Percentiles rank a stretch among this genome's conserved stretches.
These are phyloP conservation scores for Paramisgurnus dabryanus DNA, from an alignment of 2,113 vertebrate species.

Conservation along the genomic window DNA sequence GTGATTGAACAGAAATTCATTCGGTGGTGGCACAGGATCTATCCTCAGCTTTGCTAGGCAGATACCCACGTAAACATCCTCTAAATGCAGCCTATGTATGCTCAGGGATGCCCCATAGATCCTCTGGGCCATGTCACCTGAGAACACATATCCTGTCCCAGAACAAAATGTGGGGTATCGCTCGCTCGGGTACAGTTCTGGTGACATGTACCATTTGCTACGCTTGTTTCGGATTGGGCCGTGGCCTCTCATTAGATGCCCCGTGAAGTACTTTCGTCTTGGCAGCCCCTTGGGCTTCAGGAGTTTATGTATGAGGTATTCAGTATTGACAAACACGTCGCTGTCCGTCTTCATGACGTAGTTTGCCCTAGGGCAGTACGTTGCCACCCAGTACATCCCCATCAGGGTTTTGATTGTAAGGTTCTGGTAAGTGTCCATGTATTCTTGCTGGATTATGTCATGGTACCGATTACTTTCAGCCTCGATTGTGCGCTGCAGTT, in stretches of 20 bases:
- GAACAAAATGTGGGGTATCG: slow-evolving; percentile 96
- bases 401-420: slow-evolving; percentile 95
- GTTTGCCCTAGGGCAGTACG: slow-evolving; percentile 79
- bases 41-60: slow-evolving; percentile 89
- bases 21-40: slow-evolving; percentile 87
- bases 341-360: slow-evolving; percentile 99
- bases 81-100: slow-evolving; percentile 86
- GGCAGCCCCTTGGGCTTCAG: slow-evolving; percentile 83
- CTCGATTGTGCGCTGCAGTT: slow-evolving; percentile 79
- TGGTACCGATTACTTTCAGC: slow-evolving; percentile 86
- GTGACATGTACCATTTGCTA: slow-evolving; percentile 97
- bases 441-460: slow-evolving; percentile 95
- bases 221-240: slow-evolving; percentile 91
- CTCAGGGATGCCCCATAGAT: slow-evolving; percentile 86
- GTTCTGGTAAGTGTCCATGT: slow-evolving; percentile 92
- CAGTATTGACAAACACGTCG: slow-evolving; percentile 97
- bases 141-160: slow-evolving; percentile 96
- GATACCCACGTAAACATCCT: slow-evolving; percentile 94
- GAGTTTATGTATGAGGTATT: slow-evolving; percentile 91
- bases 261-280: slow-evolving; percentile 88
- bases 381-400: slow-evolving; percentile 97
- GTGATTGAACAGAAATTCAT: slow-evolving; percentile 95
- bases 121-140: slow-evolving; percentile 88
- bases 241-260: slow-evolving; percentile 89
- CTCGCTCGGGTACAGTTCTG: slow-evolving; percentile 85